phyloP scores from a whole-genome alignment of 1,140 invertebrate species.

The Bombus terrestris region DNA sequence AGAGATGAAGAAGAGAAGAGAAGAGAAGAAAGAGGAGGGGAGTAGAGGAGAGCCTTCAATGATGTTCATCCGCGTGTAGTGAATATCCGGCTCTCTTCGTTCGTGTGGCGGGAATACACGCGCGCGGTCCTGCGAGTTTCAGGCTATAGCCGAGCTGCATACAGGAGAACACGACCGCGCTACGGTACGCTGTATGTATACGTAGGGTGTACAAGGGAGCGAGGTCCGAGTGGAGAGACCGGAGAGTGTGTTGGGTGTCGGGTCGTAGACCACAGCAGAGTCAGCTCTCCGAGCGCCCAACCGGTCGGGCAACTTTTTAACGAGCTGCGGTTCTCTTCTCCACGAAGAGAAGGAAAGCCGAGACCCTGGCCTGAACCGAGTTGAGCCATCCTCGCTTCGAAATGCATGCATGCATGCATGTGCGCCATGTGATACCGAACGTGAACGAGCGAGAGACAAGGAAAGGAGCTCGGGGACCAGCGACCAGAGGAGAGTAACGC shows the following conservation, averaged over 20 bases:
- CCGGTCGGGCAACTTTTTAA: slow-evolving; percentile 83
- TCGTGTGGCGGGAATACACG: slow-evolving; percentile 26
- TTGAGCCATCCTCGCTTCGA: slow-evolving; percentile 75
- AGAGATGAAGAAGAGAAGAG: slow-evolving; percentile 4
- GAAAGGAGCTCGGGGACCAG: background rate
- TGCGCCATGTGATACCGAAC: slow-evolving; percentile 73
- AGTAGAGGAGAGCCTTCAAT: slow-evolving; percentile 55
- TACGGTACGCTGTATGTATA: slow-evolving; percentile 33
- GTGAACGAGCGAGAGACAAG: slow-evolving; percentile 42
- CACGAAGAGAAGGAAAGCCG: slow-evolving; percentile 69
- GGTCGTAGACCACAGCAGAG: slow-evolving; percentile 82
- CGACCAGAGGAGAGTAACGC: background rate
- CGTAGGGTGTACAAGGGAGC: slow-evolving; percentile 32
- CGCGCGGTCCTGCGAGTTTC: slow-evolving; percentile 26
- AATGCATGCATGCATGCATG: slow-evolving; percentile 68
- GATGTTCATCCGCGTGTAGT: slow-evolving; percentile 71
- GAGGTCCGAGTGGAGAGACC: slow-evolving; percentile 42
- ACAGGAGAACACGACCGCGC: slow-evolving; percentile 18
- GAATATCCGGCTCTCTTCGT: slow-evolving; percentile 64
- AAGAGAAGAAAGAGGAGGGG: slow-evolving; percentile 19
- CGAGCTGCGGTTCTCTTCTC: slow-evolving; percentile 78
- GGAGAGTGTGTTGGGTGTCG: slow-evolving; percentile 78
- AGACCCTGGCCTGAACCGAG: slow-evolving; percentile 72
- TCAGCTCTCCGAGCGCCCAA: slow-evolving; percentile 78
- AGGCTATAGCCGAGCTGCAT: slow-evolving; percentile 24